Evolutionary conservation across 2,797 vertebrate genomes (phyloP).

Genomic region (Sebastes variabilis): DNA sequence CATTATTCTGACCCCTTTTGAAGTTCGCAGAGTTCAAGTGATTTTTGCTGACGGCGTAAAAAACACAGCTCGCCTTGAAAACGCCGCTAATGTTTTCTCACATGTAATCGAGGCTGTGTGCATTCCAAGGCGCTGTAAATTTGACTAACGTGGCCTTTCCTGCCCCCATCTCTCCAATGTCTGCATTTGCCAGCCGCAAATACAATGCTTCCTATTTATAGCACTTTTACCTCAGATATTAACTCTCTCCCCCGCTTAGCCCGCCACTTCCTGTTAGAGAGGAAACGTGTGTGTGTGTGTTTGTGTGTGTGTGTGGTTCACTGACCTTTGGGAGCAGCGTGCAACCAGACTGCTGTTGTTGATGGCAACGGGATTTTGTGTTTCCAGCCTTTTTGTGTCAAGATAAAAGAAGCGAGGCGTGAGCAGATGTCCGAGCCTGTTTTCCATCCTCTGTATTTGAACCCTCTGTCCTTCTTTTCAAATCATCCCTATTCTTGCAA

Average conservation of each 20-base stretch:
- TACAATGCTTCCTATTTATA: slow-evolving; percentile 83
- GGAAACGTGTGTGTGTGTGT: slow-evolving; percentile 59
- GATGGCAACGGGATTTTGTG: slow-evolving; percentile 57
- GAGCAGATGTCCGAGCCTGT: slow-evolving; percentile 34
- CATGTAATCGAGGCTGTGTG: slow-evolving; percentile 58
- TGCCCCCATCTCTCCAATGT: slow-evolving; percentile 52
- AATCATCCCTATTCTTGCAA: neutral
- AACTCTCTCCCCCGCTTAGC: slow-evolving; percentile 63
- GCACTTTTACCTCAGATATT: slow-evolving; percentile 75
- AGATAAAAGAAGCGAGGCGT: slow-evolving; percentile 42
- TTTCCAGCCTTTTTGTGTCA: slow-evolving; percentile 62
- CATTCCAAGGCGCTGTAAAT: slow-evolving; percentile 55
- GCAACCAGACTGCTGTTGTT: slow-evolving; percentile 46
- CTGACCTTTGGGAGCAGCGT: slow-evolving; percentile 63
- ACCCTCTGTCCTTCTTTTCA: neutral
- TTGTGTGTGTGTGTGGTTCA: slow-evolving; percentile 39
- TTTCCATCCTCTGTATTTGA: slow-evolving; percentile 6
- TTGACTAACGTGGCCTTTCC: slow-evolving; percentile 62
- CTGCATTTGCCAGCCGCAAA: slow-evolving; percentile 54
- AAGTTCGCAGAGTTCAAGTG: slow-evolving; percentile 19
- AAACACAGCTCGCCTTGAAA: slow-evolving; percentile 51
- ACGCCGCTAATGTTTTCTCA: slow-evolving; percentile 63
- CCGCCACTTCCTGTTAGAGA: slow-evolving; percentile 72
- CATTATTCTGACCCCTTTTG: slow-evolving; percentile 25
- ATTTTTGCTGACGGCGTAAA: slow-evolving; percentile 54